phyloP scores from a whole-genome alignment of 2,888 invertebrate species.

The Hemaris fuciformis region DNA sequence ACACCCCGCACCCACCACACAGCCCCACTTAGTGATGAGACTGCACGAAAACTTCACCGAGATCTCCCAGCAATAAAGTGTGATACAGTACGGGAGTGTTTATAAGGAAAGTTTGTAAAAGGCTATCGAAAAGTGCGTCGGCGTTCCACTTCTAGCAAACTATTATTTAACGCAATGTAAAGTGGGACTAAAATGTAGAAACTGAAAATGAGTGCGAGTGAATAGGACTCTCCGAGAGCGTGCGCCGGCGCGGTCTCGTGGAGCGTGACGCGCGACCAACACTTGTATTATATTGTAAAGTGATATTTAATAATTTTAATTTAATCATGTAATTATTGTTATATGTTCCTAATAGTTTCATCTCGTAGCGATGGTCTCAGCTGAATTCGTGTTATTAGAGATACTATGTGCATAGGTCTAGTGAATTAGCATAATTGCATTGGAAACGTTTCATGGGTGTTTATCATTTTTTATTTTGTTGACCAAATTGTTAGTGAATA shows the following conservation, averaged over 20 bases:
- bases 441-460: slow-evolving; percentile 26
- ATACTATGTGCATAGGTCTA: slow-evolving; percentile 23
- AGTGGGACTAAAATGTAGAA: slow-evolving; percentile 35
- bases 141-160: slow-evolving; percentile 33
- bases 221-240: slow-evolving; percentile 23
- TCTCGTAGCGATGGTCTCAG: slow-evolving; percentile 63
- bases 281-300: slow-evolving; percentile 65
- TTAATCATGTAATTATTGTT: slow-evolving; percentile 72
- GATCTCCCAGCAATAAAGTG: slow-evolving; percentile 49
- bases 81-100: slow-evolving; percentile 46
- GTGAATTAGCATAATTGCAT: slow-evolving; percentile 41
- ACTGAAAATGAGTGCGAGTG: slow-evolving; percentile 29
- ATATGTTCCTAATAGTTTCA: slow-evolving; percentile 78
- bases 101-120: slow-evolving; percentile 42
- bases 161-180: slow-evolving; percentile 37
- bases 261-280: slow-evolving; percentile 19
- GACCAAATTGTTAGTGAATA: slow-evolving; percentile 1
- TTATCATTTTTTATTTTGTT: slow-evolving; percentile 19
- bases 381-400: slow-evolving; percentile 48
- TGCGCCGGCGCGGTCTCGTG: not conserved
- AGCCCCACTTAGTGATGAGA: slow-evolving; percentile 71
- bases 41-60: slow-evolving; percentile 38
- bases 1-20: slow-evolving; percentile 69
- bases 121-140: slow-evolving; percentile 34
- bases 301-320: slow-evolving; percentile 60